Evolutionary conservation across 2,888 invertebrate species (phyloP).

Genomic region (Chelonus formosanus): DNA sequence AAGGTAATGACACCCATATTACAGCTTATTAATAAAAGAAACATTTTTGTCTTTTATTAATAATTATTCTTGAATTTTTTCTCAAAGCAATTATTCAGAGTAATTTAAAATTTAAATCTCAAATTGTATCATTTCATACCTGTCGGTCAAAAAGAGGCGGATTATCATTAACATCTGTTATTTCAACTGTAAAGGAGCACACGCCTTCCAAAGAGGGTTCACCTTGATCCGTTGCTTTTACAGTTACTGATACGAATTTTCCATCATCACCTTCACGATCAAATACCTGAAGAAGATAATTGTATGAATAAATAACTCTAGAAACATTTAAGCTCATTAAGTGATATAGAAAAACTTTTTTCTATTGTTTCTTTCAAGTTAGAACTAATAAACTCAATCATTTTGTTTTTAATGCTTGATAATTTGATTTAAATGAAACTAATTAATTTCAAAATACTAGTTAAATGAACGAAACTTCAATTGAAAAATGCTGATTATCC

Average conservation of each 20-base stretch:
- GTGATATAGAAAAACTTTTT: background rate
- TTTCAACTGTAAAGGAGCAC: slow-evolving; percentile 97
- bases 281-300: slow-evolving; percentile 72
- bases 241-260: slow-evolving; percentile 94
- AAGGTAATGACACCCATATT: no score
- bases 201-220: slow-evolving; percentile 97
- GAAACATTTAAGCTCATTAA: slow-evolving; percentile 3
- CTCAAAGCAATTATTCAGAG: no score
- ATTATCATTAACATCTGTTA: slow-evolving; percentile 97
- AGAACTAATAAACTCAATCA: no score
- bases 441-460: no score
- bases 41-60: no score
- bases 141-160: slow-evolving; percentile 94
- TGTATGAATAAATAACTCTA: slow-evolving; percentile 6
- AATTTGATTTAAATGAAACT: no score
- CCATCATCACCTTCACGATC: slow-evolving; percentile 97
- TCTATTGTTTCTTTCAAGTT: no score
- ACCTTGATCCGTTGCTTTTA: slow-evolving; percentile 99
- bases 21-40: no score
- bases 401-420: no score
- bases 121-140: slow-evolving; percentile 67
- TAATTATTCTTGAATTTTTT: no score
- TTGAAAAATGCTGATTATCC: background rate
- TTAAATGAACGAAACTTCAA: no score
- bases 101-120: no score